Evolutionary conservation across 2,113 vertebrate genomes (phyloP), one percentile per base, ranked within the genome.

Genomic region (Hypomesus transpacificus): DNA sequence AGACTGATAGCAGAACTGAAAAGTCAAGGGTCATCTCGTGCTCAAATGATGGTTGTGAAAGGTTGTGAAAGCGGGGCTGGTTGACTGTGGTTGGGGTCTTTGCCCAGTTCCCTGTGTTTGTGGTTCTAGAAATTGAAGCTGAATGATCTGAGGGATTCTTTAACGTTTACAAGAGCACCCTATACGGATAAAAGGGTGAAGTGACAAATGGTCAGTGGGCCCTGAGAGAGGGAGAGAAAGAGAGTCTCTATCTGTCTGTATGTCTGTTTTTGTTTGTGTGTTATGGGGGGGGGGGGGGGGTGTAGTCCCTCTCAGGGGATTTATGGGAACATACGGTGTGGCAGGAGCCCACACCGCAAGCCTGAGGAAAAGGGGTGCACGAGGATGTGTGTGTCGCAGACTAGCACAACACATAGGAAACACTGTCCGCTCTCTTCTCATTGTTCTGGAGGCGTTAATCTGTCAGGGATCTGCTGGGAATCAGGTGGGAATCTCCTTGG

Each of bases 371-470:
- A 80, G 80, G 53, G 79, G 82, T 79, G 78, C 75, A 24, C 68
- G 67, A 80, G 75, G 85, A 86, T 81, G 83, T 80, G 75, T 87
- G 68, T 66, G 71, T 75, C 59, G 46, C 74, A 77, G 76, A 85
- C 81, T 56, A 79, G 76, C 54, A 66, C 66, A 60, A 79, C 84
- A 80, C 76, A 78, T 64, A 86, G 87, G 87, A 90, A 87, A 79
- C 82, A 2, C 85, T 78, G 83, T 79, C 82, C 81, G 58, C 82
- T 82, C 87, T 84, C 22, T 78, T 85, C 86, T 88, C 87, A 89
- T 91, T 91, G 88, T 90, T 87, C 85, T 84, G 71, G 71, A 86
- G 83, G 81, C 77, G 82, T 87, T 87, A 86, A 87, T 89, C 89
- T 86, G 83, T 85, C 78, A 85, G 69, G 73, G 83, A 87, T 88